phyloP scores from a whole-genome alignment of 2,888 invertebrate genomes.

The Dasypolia templi region DNA sequence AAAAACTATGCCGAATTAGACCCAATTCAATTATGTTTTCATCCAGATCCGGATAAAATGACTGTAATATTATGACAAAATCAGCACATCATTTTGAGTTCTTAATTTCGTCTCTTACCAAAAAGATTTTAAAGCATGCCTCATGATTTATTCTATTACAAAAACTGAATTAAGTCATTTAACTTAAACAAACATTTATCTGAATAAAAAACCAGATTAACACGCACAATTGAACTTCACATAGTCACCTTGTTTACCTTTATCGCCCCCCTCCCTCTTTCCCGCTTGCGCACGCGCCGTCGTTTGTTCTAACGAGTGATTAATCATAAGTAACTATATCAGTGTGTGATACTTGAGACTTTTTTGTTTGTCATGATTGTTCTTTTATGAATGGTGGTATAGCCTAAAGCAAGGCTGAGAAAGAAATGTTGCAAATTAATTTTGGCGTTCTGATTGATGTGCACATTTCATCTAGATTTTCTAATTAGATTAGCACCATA shows the following conservation, averaged over 20 bases:
- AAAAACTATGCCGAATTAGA: neutral
- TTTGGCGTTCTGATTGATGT: neutral
- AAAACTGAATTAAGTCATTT: neutral
- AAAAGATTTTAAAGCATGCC: no score
- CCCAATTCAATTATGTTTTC: no score
- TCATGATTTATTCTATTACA: neutral
- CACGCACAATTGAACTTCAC: constrained; percentile 47
- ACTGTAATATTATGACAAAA: neutral
- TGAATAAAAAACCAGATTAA: constrained; percentile 22
- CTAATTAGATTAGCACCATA: constrained; percentile 5
- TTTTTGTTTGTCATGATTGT: constrained; percentile 17
- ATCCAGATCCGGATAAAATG: neutral
- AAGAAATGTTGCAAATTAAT: constrained; percentile 15
- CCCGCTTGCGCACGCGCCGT: constrained; percentile 48
- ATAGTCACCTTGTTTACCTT: constrained; percentile 48
- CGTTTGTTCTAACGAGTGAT: constrained; percentile 56
- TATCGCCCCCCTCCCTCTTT: neutral
- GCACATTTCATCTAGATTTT: constrained; percentile 21
- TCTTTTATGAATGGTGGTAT: constrained; percentile 31
- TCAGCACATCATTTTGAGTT: neutral
- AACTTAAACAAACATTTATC: neutral
- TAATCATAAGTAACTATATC: constrained; percentile 36
- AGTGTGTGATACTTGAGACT: constrained; percentile 4
- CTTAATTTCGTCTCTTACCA: neutral
- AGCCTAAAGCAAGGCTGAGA: constrained; percentile 39